Conservation (phyloP, 2,113 vertebrate genomes). For the Illadopsis cleaveri region DNA sequence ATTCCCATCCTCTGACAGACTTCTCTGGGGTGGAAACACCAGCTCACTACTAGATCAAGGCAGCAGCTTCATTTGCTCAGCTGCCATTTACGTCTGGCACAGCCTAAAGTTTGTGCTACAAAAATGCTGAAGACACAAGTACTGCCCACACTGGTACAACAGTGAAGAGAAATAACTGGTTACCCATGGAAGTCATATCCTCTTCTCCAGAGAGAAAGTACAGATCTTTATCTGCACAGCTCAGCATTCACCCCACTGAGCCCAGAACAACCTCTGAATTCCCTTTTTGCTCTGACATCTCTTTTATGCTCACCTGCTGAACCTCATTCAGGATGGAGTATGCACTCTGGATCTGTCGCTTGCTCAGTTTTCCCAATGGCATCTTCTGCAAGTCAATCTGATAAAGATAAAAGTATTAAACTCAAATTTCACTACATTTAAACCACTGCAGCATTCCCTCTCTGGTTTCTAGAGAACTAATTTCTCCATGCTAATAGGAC, state of each 20-base stretch:
- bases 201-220: background rate
- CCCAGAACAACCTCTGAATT: background rate
- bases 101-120: background rate
- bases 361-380: conserved; percentile 96
- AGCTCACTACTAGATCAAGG: background rate
- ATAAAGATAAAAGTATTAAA: background rate
- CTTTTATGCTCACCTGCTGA: conserved; percentile 85
- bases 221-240: background rate
- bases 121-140: background rate
- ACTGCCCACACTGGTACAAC: background rate
- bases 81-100: background rate
- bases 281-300: background rate
- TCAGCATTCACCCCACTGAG: background rate
- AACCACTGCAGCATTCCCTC: background rate
- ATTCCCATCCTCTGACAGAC: background rate
- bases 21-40: background rate
- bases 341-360: conserved; percentile 95
- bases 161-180: background rate
- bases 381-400: conserved; percentile 99
- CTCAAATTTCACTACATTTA: background rate
- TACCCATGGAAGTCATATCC: background rate
- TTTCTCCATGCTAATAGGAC: background rate
- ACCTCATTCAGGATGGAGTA: conserved; percentile 95
- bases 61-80: background rate
- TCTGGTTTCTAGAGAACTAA: background rate